Evolutionary conservation across 2,113 vertebrate species (phyloP).

Genomic region (Clupea harengus): DNA sequence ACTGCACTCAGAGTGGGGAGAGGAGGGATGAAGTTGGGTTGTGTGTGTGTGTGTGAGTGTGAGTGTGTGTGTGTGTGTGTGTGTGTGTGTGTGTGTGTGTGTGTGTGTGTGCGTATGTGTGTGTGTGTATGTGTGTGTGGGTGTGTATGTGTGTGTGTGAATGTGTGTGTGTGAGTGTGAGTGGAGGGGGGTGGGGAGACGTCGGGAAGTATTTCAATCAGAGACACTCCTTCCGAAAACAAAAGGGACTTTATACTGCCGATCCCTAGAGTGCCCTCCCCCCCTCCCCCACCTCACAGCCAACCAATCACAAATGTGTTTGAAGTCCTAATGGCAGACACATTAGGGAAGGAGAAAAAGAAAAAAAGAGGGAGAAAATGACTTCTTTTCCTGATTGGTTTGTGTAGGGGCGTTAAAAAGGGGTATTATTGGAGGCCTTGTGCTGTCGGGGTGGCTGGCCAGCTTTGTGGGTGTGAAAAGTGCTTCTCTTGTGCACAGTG

Average conservation of each 20-base stretch:
- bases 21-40: constrained; percentile 16
- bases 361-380: neutral
- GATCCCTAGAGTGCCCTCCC: neutral
- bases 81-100: neutral
- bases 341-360: neutral
- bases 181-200: neutral
- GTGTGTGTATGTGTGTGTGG: neutral
- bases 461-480: neutral
- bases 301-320: constrained; percentile 12
- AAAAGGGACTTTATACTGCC: constrained; percentile 53
- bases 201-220: constrained; percentile 46
- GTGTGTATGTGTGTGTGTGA: neutral
- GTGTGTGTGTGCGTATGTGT: neutral
- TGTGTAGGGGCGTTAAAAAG: neutral
- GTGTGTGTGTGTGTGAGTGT: constrained; percentile 24
- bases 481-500: neutral
- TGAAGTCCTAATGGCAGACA: constrained; percentile 22
- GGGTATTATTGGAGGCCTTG: neutral
- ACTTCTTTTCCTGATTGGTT: constrained; percentile 1
- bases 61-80: constrained; percentile 20
- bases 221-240: constrained; percentile 52
- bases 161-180: neutral
- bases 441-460: neutral
- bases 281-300: neutral
- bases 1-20: constrained; percentile 36